Conservation (phyloP, 2,888 invertebrate genomes). For the Tiphia femorata region DNA sequence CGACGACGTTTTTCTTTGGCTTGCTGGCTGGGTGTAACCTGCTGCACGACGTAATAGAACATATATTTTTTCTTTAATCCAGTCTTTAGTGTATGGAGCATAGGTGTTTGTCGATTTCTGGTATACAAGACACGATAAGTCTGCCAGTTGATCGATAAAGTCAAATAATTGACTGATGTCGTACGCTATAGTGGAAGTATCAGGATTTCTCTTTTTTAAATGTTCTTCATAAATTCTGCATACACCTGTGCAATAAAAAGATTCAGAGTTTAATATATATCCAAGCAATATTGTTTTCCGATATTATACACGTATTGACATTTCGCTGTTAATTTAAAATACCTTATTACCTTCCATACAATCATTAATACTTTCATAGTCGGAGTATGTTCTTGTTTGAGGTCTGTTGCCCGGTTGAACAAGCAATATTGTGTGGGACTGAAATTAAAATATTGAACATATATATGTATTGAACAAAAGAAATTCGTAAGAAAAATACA, state of each 20-base stretch:
- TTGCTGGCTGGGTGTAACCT: conserved; percentile 72
- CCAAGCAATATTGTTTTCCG: too few relatives aligned
- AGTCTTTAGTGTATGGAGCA: conserved; percentile 98
- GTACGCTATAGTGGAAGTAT: conserved; percentile 97
- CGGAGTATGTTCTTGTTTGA: conserved; percentile 97
- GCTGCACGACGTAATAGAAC: conserved; percentile 93
- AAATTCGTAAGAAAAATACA: too few relatives aligned
- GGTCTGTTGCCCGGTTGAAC: conserved; percentile 95
- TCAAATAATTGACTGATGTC: conserved; percentile 98
- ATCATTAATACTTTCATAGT: conserved; percentile 98
- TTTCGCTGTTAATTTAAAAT: conserved; percentile 5
- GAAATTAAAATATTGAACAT: conserved; percentile 66
- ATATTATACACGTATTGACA: too few relatives aligned
- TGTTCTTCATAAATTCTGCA: conserved; percentile 99
- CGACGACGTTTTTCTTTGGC: too few relatives aligned
- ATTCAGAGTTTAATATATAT: neutral
- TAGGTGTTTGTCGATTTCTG: conserved; percentile 96
- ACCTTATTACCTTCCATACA: conserved; percentile 91
- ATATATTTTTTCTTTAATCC: conserved; percentile 99
- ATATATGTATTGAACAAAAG: too few relatives aligned
- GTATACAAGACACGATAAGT: conserved; percentile 96
- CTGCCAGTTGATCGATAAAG: conserved; percentile 95
- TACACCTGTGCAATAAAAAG: conserved; percentile 73
- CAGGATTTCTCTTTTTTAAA: conserved; percentile 93
- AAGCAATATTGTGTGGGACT: conserved; percentile 97